Percentiles rank a stretch among this genome's conserved stretches.
Conservation (phyloP, 2,797 vertebrate genomes). For the Bovichtus diacanthus region DNA sequence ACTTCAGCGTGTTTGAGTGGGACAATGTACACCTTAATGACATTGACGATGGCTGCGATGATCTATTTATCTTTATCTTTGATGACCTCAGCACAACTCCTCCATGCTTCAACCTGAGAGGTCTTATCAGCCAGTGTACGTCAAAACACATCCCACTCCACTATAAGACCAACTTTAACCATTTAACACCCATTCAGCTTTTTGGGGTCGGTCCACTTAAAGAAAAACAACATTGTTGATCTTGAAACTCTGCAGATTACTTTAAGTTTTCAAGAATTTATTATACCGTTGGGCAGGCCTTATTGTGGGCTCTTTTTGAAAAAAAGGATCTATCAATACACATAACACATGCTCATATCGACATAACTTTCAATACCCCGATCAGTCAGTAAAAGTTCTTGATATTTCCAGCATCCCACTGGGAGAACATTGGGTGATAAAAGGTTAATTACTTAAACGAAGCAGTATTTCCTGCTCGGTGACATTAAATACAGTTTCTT, state of each 20-base stretch:
- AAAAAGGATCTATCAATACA: neutral
- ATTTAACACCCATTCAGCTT: neutral
- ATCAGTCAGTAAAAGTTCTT: neutral
- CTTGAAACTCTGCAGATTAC: neutral
- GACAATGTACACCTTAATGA: no score
- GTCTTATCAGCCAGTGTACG: slow-evolving; percentile 18
- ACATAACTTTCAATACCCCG: neutral
- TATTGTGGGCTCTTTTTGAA: neutral
- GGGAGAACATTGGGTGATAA: neutral
- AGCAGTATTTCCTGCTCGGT: neutral
- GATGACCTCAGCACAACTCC: neutral
- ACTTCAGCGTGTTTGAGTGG: no score
- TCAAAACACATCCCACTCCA: slow-evolving; percentile 14
- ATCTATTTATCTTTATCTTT: neutral
- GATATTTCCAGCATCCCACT: neutral
- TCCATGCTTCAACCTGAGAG: neutral
- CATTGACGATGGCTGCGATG: neutral
- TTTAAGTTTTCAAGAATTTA: neutral
- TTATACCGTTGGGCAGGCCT: neutral
- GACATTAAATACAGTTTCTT: neutral
- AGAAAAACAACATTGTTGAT: slow-evolving; percentile 1
- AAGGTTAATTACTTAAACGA: neutral
- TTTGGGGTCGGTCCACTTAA: neutral
- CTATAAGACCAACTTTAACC: neutral
- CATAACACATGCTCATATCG: neutral